Conservation (phyloP, 2,888 invertebrate genomes). For the Ochlodes sylvanus region DNA sequence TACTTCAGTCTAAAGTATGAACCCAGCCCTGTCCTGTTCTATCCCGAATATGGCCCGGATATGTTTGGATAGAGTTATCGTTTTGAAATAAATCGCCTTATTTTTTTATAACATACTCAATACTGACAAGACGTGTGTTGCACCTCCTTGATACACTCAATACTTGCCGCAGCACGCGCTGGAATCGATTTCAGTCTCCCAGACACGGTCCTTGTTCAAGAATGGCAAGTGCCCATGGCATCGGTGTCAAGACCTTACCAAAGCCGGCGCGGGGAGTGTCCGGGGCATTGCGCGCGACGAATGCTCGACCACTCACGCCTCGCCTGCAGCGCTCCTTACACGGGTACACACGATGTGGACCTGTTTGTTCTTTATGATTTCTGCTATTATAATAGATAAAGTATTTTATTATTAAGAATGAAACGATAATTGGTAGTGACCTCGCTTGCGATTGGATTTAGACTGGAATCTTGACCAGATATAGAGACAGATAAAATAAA, state of each 20-base stretch:
- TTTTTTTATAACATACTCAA: no score
- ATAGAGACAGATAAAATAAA: no score
- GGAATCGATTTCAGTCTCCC: constrained; percentile 3
- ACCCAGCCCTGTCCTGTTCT: no score
- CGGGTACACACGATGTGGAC: constrained; percentile 6
- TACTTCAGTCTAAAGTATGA: no score
- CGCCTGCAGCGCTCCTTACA: constrained; percentile 9
- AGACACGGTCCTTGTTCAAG: constrained; percentile 3
- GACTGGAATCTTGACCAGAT: no score
- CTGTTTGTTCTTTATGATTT: neutral
- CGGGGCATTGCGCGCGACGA: constrained; percentile 1
- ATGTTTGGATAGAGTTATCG: no score
- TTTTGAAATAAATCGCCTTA: no score
- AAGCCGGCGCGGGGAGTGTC: constrained; percentile 43
- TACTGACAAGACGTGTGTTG: neutral
- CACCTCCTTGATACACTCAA: neutral
- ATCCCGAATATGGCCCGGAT: no score
- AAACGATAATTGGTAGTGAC: no score
- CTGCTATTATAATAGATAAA: neutral
- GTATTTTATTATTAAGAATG: no score
- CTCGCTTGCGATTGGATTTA: no score
- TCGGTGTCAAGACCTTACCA: constrained; percentile 44
- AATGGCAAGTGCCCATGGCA: constrained; percentile 21
- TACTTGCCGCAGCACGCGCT: neutral
- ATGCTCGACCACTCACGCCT: constrained; percentile 15